Percentiles rank a stretch among this genome's conserved stretches.
Evolutionary conservation across 2,888 invertebrate species (phyloP).

Genomic region (Hesperia comma): DNA sequence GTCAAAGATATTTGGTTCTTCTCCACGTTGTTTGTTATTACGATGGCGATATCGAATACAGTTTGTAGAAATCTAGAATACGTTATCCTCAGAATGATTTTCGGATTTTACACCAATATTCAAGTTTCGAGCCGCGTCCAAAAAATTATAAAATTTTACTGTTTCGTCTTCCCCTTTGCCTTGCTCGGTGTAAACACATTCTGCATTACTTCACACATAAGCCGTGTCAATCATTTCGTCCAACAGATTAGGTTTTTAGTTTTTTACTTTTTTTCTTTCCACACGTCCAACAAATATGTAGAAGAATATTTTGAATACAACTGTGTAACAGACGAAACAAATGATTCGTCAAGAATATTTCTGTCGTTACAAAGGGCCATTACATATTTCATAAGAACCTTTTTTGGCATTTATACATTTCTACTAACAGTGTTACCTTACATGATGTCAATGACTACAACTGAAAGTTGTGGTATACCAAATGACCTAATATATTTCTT

Average conservation of each 20-base stretch:
- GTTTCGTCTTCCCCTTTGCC: neutral
- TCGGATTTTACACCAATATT: neutral
- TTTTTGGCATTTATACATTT: neutral
- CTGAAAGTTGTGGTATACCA: neutral
- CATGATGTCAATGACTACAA: no score
- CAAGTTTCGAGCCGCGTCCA: neutral
- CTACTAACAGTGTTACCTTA: neutral
- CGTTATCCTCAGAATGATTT: neutral
- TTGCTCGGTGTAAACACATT: neutral
- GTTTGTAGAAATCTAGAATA: neutral
- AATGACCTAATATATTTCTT: neutral
- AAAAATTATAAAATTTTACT: neutral
- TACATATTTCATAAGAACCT: neutral
- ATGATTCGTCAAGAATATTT: neutral
- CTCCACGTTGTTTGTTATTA: neutral
- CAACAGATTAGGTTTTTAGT: neutral
- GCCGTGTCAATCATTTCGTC: no score
- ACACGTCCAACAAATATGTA: neutral
- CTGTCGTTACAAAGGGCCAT: neutral
- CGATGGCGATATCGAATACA: neutral
- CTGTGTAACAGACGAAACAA: neutral
- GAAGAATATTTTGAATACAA: neutral
- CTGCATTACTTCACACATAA: neutral
- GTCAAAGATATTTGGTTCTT: neutral
- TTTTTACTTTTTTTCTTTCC: conserved; percentile 9